A percentile compares a stretch with the other conserved stretches of the same genome.
Evolutionary conservation across 2,888 invertebrate genomes (phyloP).

Genomic region (Eurytoma californica): DNA sequence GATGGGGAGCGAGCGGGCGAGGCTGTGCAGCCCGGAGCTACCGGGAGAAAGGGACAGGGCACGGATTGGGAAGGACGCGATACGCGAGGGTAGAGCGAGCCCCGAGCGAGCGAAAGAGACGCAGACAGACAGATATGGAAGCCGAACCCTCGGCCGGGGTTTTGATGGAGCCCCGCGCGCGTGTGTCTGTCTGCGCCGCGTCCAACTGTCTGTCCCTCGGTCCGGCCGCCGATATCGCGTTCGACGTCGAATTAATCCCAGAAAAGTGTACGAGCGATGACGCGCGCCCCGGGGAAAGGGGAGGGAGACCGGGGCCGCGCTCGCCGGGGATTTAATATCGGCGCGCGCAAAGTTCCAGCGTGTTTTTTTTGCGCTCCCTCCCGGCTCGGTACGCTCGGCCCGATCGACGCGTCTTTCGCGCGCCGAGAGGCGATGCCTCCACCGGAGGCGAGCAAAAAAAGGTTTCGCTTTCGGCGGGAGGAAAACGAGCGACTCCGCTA

Average conservation of each 20-base stretch:
- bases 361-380: background rate
- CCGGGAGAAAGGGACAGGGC: constrained; percentile 9
- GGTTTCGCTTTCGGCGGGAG: no score
- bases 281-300: constrained; percentile 15
- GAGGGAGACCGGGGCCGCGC: background rate
- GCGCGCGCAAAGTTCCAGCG: constrained; percentile 2
- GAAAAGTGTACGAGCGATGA: constrained; percentile 63
- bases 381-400: background rate
- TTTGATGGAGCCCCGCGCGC: constrained; percentile 65
- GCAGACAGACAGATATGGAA: constrained; percentile 12
- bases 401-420: no score
- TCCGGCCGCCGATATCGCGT: constrained; percentile 58
- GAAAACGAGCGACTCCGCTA: no score
- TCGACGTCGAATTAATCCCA: constrained; percentile 71
- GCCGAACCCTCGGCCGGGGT: constrained; percentile 66
- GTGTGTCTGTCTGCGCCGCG: constrained; percentile 29
- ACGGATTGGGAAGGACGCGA: constrained; percentile 41
- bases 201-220: constrained; percentile 5
- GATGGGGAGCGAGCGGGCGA: constrained; percentile 19
- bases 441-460: no score
- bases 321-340: constrained; percentile 48
- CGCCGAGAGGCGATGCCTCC: background rate
- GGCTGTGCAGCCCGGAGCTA: background rate
- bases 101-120: constrained; percentile 7
- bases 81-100: constrained; percentile 25